Evolutionary conservation across 30 jellyfish, hydroid and myxozoan genomes (phyloP).

Genomic region (Aurelia sp.): DNA sequence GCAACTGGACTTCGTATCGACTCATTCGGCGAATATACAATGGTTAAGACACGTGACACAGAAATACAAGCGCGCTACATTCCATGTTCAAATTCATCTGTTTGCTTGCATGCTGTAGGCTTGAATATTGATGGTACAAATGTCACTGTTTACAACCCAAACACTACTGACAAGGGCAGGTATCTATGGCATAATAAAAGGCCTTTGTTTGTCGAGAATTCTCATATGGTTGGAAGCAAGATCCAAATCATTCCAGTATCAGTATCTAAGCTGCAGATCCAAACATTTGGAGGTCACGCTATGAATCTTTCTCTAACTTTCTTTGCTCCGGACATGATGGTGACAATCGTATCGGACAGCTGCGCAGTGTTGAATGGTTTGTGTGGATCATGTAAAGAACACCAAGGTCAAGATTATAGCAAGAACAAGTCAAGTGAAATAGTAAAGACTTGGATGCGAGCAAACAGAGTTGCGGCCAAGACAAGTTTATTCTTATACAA

Average conservation of each 20-base stretch:
- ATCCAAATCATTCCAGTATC: slow-evolving; percentile 31
- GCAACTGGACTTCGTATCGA: slow-evolving; percentile 5
- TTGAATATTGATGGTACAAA: slow-evolving; percentile 13
- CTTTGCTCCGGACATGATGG: slow-evolving; percentile 27
- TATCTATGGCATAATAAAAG: slow-evolving; percentile 20
- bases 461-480: background rate
- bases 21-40: slow-evolving; percentile 36
- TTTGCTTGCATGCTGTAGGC: slow-evolving; percentile 62
- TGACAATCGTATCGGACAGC: slow-evolving; percentile 20
- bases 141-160: slow-evolving; percentile 58
- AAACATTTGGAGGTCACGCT: background rate
- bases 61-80: slow-evolving; percentile 42
- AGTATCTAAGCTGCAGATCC: slow-evolving; percentile 6
- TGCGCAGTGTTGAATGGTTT: slow-evolving; percentile 28
- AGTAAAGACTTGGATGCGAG: background rate
- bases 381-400: slow-evolving; percentile 46
- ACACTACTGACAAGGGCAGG: slow-evolving; percentile 17
- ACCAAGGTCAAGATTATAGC: background rate
- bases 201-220: background rate
- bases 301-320: slow-evolving; percentile 26
- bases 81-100: slow-evolving; percentile 28
- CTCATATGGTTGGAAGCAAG: slow-evolving; percentile 1
- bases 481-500: slow-evolving; percentile 19
- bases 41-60: slow-evolving; percentile 14
- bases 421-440: background rate